These are phyloP conservation scores for Misgurnus mizolepis DNA, from an alignment of 2,113 vertebrate species.

Conservation along the genomic window DNA sequence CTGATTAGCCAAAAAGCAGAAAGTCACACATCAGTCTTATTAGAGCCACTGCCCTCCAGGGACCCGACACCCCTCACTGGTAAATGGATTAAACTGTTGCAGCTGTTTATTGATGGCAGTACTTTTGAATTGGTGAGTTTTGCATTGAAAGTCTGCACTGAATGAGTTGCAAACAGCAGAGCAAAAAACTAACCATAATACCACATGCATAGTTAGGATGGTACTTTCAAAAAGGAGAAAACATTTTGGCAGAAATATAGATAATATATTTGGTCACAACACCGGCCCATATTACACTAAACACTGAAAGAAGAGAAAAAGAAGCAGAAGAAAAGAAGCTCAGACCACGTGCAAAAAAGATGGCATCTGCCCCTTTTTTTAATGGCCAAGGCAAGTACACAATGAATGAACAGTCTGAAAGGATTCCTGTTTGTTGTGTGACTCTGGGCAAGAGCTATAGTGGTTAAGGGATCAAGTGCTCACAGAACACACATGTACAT, in stretches of 20 bases:
- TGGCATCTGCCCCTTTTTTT: slow-evolving; percentile 3
- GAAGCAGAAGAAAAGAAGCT: neutral
- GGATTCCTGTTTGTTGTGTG: slow-evolving; percentile 7
- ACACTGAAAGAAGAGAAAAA: too few relatives aligned
- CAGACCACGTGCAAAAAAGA: neutral
- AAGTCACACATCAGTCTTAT: slow-evolving; percentile 30
- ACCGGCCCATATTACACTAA: too few relatives aligned
- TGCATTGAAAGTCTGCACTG: too few relatives aligned
- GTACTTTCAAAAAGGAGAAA: too few relatives aligned
- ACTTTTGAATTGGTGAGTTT: too few relatives aligned
- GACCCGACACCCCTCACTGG: slow-evolving; percentile 8
- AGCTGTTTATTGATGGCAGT: slow-evolving; percentile 15
- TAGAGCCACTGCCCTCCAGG: slow-evolving; percentile 14
- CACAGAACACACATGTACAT: neutral
- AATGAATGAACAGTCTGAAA: slow-evolving; percentile 24
- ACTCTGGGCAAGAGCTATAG: neutral
- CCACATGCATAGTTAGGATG: neutral
- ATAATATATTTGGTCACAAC: too few relatives aligned
- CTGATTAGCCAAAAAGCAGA: slow-evolving; percentile 13
- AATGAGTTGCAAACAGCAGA: too few relatives aligned
- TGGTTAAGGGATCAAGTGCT: neutral
- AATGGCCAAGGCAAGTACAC: slow-evolving; percentile 24
- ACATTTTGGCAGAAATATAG: too few relatives aligned
- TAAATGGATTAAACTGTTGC: slow-evolving; percentile 20
- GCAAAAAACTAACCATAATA: too few relatives aligned